phyloP scores from a whole-genome alignment of 2,888 invertebrate genomes.

The Hylaea fasciaria region DNA sequence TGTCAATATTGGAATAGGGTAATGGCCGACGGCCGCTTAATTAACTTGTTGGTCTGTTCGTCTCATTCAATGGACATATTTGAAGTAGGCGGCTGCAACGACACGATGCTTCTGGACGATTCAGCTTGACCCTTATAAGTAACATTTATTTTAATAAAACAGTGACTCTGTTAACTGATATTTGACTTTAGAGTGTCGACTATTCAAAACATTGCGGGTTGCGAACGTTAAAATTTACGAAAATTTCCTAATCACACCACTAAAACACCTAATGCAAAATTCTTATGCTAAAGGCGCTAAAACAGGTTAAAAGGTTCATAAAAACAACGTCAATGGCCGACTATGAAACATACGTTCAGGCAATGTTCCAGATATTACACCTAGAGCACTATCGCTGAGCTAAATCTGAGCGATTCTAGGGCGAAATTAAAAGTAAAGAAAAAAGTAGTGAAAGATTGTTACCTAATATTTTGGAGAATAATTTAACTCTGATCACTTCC shows the following conservation, averaged over 20 bases:
- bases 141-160: no score
- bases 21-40: conserved; percentile 31
- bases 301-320: conserved; percentile 9
- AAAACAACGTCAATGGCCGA: conserved; percentile 14
- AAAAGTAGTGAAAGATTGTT: no score
- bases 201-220: no score
- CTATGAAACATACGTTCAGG: conserved; percentile 24
- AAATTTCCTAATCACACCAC: background rate
- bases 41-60: conserved; percentile 27
- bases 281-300: background rate
- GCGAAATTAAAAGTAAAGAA: background rate
- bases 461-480: no score
- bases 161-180: no score
- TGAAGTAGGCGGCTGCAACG: background rate
- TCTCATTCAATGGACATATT: conserved; percentile 23
- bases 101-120: no score
- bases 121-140: no score
- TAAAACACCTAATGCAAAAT: background rate
- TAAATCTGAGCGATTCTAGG: background rate
- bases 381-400: conserved; percentile 16
- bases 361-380: conserved; percentile 22
- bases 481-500: no score
- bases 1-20: conserved; percentile 56
- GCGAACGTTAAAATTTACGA: no score
- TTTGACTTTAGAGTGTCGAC: no score